phyloP scores from a whole-genome alignment of 2,888 invertebrate genomes.

The Lasioglossum villosulum region DNA sequence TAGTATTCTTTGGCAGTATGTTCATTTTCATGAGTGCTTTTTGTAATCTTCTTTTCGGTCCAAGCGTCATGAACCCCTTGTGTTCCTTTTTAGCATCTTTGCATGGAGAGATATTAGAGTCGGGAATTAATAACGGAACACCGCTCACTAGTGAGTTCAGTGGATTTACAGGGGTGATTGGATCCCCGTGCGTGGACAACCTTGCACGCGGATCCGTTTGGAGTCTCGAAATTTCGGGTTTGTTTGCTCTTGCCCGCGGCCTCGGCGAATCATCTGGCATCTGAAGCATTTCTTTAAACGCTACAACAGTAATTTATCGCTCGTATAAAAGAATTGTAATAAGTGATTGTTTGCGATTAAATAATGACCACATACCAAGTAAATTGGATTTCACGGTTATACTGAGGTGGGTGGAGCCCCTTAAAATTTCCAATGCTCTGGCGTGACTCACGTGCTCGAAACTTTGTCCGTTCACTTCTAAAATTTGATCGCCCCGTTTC shows the following conservation, averaged over 20 bases:
- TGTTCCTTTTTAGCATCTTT: conserved; percentile 87
- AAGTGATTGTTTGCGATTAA: conserved; percentile 22
- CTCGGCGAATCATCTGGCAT: conserved; percentile 93
- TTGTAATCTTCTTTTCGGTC: conserved; percentile 93
- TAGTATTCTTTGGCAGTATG: conserved; percentile 93
- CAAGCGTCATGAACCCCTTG: conserved; percentile 94
- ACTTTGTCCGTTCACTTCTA: conserved; percentile 99
- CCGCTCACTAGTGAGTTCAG: conserved; percentile 79
- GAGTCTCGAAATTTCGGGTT: conserved; percentile 85
- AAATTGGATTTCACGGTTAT: conserved; percentile 99
- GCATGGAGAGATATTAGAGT: conserved; percentile 83
- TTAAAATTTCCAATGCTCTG: conserved; percentile 96
- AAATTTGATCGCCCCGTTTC: conserved; percentile 98
- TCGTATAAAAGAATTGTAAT: conserved; percentile 41
- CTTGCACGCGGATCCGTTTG: conserved; percentile 89
- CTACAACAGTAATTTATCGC: conserved; percentile 79
- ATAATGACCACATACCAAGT: conserved; percentile 86
- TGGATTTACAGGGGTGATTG: conserved; percentile 82
- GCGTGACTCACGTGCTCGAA: conserved; percentile 97
- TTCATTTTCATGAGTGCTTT: conserved; percentile 96
- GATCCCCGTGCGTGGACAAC: conserved; percentile 91
- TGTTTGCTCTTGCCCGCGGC: conserved; percentile 87
- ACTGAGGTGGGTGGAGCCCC: conserved; percentile 97
- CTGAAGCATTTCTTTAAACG: conserved; percentile 89
- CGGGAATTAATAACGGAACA: conserved; percentile 80